phyloP scores from a whole-genome alignment of 2,113 vertebrate genomes.

The Bubo scandiacus region DNA sequence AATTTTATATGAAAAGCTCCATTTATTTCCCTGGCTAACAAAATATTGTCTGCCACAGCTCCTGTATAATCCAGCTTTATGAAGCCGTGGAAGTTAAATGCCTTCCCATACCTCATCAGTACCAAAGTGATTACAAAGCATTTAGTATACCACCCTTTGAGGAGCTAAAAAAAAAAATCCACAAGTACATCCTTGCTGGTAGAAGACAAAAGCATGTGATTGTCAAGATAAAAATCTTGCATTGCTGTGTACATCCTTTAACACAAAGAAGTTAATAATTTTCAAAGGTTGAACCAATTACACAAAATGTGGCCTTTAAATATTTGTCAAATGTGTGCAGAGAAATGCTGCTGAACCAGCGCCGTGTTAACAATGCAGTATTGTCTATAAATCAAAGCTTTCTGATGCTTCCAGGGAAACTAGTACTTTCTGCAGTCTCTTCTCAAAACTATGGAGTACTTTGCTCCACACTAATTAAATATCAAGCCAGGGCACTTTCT shows the following conservation, averaged over 20 bases:
- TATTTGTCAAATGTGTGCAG: constrained; percentile 65
- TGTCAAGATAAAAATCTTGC: constrained; percentile 58
- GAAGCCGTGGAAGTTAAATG: not conserved
- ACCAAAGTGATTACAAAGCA: constrained; percentile 44
- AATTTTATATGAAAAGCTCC: not conserved
- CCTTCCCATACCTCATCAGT: constrained; percentile 27
- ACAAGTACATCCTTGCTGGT: not conserved
- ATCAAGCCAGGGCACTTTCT: constrained; percentile 52
- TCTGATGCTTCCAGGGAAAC: constrained; percentile 54
- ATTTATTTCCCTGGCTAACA: not conserved
- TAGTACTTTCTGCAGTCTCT: constrained; percentile 19
- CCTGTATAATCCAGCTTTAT: not conserved
- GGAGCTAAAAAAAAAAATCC: constrained; percentile 21
- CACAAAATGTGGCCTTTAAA: constrained; percentile 66
- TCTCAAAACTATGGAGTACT: constrained; percentile 39
- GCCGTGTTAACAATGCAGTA: constrained; percentile 40
- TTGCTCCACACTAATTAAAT: constrained; percentile 62
- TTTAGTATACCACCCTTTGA: constrained; percentile 29
- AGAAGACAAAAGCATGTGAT: constrained; percentile 48
- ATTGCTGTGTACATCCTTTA: constrained; percentile 48
- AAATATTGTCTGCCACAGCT: constrained; percentile 1
- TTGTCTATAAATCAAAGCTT: constrained; percentile 63
- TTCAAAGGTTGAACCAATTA: constrained; percentile 63
- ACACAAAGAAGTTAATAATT: constrained; percentile 60
- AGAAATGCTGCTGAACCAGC: constrained; percentile 74